Base-by-base conservation (phyloP, 2,888 invertebrate genomes). In the Galerucella nymphaeae region DNA sequence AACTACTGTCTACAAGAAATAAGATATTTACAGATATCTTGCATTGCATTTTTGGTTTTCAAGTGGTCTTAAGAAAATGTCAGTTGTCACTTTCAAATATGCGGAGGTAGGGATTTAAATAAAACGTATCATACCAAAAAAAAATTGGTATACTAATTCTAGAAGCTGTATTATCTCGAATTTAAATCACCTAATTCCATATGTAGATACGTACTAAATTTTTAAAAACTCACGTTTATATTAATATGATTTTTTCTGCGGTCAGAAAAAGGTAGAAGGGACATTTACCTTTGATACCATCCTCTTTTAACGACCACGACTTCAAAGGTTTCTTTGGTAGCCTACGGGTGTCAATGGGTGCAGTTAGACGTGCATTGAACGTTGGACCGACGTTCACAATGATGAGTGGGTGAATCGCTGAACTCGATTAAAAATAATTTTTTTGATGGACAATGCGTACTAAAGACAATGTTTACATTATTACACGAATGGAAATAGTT, bases 281-380 rank as follows among this genome's bases (percentile, higher is more conserved):
- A 67, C 59, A 58, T 67, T 61, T 67, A 59, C 45, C 67, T 67
- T 59, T 59, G 57, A 61, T 61, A 61, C 67, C 59, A 61, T 67
- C n/a, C 48, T 67, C n/a, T 58, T 45, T 41, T 73, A 73, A 73
- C 65, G 67, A 71, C 68, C 69, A 76, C 65, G 48, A 70, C 79
- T 79, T 76, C 77, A 78, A 79, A 67, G 59, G 67, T 67, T 61
- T 61, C 67, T 59, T 79, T 79, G 77, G 81, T 80, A 81, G 82
- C 83, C 79, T 72, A 78, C 68, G 82, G 82, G 81, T 78, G 77
- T 80, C 77, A 58, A 73, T 83, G 81, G 83, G 83, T 82, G 83
- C 81, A 83, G 82, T 82, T 76, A 70, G 77, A 75, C 73, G 76
- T 73, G 76, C 73, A 73, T 73, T 68, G 72, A 71, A 73, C 73